Evolutionary conservation across 1,140 invertebrate genomes (phyloP).

Genomic region (Drosophila sproati): DNA sequence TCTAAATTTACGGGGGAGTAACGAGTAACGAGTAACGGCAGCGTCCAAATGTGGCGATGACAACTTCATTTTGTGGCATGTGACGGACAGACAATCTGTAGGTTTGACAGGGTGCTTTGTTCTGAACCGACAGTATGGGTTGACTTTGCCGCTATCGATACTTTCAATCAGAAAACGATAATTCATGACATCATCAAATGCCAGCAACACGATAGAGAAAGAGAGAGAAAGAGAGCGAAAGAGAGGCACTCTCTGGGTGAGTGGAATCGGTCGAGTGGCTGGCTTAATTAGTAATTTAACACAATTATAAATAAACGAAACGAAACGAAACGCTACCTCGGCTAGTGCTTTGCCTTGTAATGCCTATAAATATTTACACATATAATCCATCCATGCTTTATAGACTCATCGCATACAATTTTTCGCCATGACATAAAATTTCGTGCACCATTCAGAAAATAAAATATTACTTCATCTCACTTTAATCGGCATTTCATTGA

Average conservation of each 20-base stretch:
- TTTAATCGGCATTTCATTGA: slow-evolving; percentile 77
- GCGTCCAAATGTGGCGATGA: slow-evolving; percentile 75
- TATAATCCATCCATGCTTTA: slow-evolving; percentile 14
- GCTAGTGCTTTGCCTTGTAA: slow-evolving; percentile 44
- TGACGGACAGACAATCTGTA: slow-evolving; percentile 50
- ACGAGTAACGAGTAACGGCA: slow-evolving; percentile 49
- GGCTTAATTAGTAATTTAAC: slow-evolving; percentile 80
- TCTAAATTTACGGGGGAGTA: slow-evolving; percentile 44
- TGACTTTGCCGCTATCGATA: slow-evolving; percentile 63
- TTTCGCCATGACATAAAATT: slow-evolving; percentile 71
- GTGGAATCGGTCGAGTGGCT: slow-evolving; percentile 58
- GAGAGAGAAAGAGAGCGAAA: neutral
- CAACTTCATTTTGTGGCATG: slow-evolving; percentile 73
- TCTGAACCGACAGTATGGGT: slow-evolving; percentile 53
- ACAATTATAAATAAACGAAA: slow-evolving; percentile 64
- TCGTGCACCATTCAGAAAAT: slow-evolving; percentile 54
- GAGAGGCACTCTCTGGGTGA: slow-evolving; percentile 6
- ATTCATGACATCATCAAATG: slow-evolving; percentile 76
- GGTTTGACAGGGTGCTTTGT: slow-evolving; percentile 60
- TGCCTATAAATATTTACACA: slow-evolving; percentile 65
- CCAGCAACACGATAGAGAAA: slow-evolving; percentile 7
- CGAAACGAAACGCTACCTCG: slow-evolving; percentile 50
- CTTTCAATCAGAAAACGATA: slow-evolving; percentile 83
- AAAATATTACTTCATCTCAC: slow-evolving; percentile 56
- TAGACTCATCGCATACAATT: slow-evolving; percentile 9